These are phyloP conservation scores for Pao palembangensis DNA, from an alignment of 2,113 vertebrate species.

Conservation along the genomic window DNA sequence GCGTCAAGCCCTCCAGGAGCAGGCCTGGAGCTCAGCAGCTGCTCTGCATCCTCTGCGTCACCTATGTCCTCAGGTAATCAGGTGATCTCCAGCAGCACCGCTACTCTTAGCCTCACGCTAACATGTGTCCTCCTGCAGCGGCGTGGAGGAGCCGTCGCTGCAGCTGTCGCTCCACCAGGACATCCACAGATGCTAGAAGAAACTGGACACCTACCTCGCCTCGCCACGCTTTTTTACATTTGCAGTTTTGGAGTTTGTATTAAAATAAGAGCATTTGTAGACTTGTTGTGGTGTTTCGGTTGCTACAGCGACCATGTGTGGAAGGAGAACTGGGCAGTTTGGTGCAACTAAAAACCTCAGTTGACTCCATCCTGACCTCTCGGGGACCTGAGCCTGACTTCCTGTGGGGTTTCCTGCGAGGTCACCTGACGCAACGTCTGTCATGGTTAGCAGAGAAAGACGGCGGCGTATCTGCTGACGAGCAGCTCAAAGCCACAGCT, in stretches of 20 bases:
- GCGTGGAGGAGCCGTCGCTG: constrained; percentile 58
- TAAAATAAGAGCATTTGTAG: neutral
- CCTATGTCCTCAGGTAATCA: constrained; percentile 88
- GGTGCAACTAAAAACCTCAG: neutral
- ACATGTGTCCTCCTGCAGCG: constrained; percentile 33
- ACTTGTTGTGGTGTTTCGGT: constrained; percentile 24
- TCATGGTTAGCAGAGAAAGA: constrained; percentile 18
- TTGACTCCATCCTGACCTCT: constrained; percentile 63
- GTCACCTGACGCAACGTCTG: constrained; percentile 54
- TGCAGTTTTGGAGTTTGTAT: neutral
- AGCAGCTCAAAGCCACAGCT: constrained; percentile 75
- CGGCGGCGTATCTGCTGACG: constrained; percentile 32
- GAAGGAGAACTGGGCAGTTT: constrained; percentile 19
- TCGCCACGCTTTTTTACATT: neutral
- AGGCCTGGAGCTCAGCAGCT: constrained; percentile 80
- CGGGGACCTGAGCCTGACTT: constrained; percentile 34
- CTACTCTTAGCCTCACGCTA: too few relatives aligned
- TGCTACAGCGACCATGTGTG: constrained; percentile 36
- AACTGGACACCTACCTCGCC: neutral
- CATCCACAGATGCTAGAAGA: constrained; percentile 16
- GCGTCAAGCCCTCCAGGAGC: constrained; percentile 75
- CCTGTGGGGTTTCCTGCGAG: constrained; percentile 54
- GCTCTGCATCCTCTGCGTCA: constrained; percentile 88
- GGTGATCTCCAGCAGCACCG: neutral
- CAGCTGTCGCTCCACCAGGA: constrained; percentile 62